Percentiles rank a stretch among this genome's conserved stretches.
Conservation (phyloP, 2,797 vertebrate species). For the Phylloscopus collybita region DNA sequence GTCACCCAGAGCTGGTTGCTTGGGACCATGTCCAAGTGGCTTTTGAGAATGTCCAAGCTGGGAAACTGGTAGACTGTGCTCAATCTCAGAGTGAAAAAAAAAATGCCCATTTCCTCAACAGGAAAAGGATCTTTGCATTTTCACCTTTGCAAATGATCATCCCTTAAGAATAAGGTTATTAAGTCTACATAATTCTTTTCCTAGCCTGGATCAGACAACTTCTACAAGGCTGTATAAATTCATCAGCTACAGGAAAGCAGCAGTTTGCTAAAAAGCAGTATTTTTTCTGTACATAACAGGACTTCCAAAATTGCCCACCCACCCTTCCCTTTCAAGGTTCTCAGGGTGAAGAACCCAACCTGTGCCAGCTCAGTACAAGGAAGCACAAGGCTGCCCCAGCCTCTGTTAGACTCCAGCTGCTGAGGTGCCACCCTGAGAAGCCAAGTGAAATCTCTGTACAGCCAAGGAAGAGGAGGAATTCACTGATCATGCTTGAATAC, state of each 20-base stretch:
- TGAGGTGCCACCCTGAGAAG: neutral
- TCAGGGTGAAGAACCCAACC: neutral
- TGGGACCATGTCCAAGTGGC: neutral
- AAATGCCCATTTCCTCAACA: neutral
- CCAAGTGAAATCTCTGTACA: neutral
- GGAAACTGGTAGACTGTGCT: neutral
- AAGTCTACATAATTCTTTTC: neutral
- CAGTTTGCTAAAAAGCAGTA: fast-evolving
- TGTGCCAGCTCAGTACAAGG: neutral
- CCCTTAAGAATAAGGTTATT: neutral
- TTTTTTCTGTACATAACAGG: neutral
- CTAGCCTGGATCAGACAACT: neutral
- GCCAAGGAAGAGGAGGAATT: neutral
- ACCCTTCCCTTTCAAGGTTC: neutral
- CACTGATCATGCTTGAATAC: neutral
- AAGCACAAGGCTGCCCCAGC: neutral
- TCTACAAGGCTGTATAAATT: neutral
- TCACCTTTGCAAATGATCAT: neutral
- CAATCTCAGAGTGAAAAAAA: neutral
- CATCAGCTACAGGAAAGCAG: neutral
- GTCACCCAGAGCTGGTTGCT: neutral
- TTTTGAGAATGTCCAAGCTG: neutral
- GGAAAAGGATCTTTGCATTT: neutral
- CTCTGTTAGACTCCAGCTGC: neutral
- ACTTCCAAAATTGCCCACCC: neutral